Conservation (phyloP, 2,113 vertebrate genomes). For the Ceyx melanurus region DNA sequence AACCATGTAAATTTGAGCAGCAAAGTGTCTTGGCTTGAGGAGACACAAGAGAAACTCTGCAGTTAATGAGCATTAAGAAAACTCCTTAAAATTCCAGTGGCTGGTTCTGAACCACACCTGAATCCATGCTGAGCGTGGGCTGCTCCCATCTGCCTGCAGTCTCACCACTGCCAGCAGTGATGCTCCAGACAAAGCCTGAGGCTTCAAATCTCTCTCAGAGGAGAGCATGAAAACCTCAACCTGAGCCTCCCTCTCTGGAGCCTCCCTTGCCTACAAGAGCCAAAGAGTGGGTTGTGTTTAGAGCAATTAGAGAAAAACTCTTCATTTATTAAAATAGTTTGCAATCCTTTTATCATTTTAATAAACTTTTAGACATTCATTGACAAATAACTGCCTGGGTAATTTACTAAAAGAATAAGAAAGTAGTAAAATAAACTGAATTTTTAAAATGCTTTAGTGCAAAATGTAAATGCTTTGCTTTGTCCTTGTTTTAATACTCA, state of each 20-base stretch:
- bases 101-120: neutral
- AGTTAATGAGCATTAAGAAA: neutral
- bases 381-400: neutral
- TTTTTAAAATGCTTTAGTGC: neutral
- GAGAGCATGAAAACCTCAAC: neutral
- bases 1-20: neutral
- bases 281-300: neutral
- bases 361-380: neutral
- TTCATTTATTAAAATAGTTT: neutral
- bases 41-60: neutral
- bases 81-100: neutral
- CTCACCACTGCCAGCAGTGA: fast-evolving
- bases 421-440: neutral
- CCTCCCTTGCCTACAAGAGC: neutral
- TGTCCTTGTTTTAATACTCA: conserved; percentile 34
- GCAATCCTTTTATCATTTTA: neutral
- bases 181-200: neutral
- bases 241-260: neutral
- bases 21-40: neutral
- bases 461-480: conserved; percentile 23
- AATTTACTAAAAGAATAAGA: neutral
- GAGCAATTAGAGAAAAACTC: neutral
- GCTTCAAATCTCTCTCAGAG: neutral
- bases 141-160: neutral
- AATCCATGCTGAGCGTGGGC: neutral